These are phyloP conservation scores for Timema podura DNA, from an alignment of 2,888 invertebrate species.

Conservation along the genomic window DNA sequence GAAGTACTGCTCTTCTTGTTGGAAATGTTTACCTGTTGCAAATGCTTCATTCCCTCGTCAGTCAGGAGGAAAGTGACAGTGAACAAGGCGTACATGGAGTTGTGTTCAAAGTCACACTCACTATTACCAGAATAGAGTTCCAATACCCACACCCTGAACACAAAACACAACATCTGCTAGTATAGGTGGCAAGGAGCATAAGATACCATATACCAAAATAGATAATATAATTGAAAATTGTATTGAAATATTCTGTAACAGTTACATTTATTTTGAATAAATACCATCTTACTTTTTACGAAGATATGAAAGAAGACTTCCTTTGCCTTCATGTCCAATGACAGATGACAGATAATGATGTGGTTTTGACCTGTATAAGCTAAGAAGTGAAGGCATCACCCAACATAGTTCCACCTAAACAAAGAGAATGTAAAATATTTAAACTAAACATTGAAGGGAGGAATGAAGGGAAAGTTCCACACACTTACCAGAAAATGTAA, in stretches of 20 bases:
- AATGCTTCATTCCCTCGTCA: constrained; percentile 66
- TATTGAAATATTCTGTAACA: neutral
- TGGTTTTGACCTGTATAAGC: constrained; percentile 71
- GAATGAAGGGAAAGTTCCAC: no score
- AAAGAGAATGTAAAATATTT: neutral
- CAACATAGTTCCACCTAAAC: constrained; percentile 56
- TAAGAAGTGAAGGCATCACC: constrained; percentile 57
- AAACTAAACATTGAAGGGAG: neutral
- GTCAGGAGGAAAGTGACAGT: constrained; percentile 70
- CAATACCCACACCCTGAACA: constrained; percentile 68
- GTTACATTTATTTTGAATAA: neutral
- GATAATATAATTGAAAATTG: neutral
- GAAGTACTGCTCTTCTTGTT: no score
- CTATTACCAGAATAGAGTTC: constrained; percentile 66
- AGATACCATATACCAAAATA: neutral
- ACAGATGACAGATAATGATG: constrained; percentile 71
- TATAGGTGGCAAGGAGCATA: neutral
- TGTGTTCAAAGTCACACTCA: constrained; percentile 69
- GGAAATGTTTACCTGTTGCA: constrained; percentile 53
- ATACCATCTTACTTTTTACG: constrained; percentile 43
- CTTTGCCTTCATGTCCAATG: constrained; percentile 83
- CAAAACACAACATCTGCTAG: neutral
- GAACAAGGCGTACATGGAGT: constrained; percentile 73
- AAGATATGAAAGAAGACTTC: constrained; percentile 74
- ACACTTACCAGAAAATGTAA: no score